A percentile compares a stretch with the other conserved stretches of the same genome.
Conservation (phyloP, 2,888 invertebrate species). For the Hedya salicella region DNA sequence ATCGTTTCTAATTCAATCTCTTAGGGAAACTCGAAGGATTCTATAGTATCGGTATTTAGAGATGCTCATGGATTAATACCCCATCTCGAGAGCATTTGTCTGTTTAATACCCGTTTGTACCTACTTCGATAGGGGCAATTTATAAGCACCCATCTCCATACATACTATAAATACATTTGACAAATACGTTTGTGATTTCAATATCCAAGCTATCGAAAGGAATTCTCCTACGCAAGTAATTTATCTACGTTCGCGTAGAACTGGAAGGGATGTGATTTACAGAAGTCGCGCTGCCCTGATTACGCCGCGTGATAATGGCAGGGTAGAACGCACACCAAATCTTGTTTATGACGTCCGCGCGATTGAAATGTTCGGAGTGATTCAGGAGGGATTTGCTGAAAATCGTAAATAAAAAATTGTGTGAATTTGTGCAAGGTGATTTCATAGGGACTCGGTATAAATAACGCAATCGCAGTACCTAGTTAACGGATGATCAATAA, state of each 20-base stretch:
- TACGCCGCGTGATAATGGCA: conserved; percentile 5
- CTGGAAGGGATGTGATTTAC: conserved; percentile 9
- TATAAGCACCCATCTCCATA: too few species aligned
- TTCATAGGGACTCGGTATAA: too few species aligned
- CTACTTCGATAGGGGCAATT: too few species aligned
- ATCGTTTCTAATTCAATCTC: too few species aligned
- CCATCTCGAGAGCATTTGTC: too few species aligned
- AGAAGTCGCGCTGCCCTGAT: conserved; percentile 4
- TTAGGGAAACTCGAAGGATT: too few species aligned
- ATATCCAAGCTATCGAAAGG: neutral
- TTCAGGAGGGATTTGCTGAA: neutral
- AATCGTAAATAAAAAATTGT: neutral
- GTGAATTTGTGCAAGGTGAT: too few species aligned
- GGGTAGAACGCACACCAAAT: neutral
- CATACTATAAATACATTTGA: neutral
- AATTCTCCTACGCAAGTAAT: neutral
- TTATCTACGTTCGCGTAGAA: neutral
- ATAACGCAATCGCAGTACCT: too few species aligned
- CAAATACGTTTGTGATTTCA: neutral
- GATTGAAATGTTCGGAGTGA: conserved; percentile 9
- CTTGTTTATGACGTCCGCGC: conserved; percentile 15
- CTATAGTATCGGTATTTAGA: too few species aligned
- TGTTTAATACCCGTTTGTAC: too few species aligned
- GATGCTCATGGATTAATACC: too few species aligned
- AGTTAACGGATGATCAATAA: too few species aligned